Conservation (phyloP, 1,140 invertebrate genomes). For the Musca domestica region DNA sequence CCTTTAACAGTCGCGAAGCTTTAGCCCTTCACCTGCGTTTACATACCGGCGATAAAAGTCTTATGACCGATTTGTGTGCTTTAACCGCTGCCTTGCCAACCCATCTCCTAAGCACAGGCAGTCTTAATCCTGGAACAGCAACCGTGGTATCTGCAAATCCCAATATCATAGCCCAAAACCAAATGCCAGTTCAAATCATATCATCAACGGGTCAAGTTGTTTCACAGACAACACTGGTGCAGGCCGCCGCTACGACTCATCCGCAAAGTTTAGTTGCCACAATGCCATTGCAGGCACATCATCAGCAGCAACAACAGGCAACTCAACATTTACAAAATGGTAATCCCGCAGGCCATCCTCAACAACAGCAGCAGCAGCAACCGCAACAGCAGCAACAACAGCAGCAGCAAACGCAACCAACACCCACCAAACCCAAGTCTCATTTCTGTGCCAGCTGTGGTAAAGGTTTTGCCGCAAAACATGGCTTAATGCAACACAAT, state of each 20-base stretch:
- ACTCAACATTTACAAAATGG: conserved; percentile 32
- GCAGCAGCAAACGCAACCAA: conserved; percentile 35
- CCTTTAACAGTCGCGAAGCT: conserved; percentile 70
- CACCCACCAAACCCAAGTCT: conserved; percentile 66
- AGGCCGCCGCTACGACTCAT: conserved; percentile 50
- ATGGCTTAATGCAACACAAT: conserved; percentile 75
- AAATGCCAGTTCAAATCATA: conserved; percentile 53
- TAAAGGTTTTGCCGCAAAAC: conserved; percentile 79
- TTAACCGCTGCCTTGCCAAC: conserved; percentile 72
- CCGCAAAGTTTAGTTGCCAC: conserved; percentile 48
- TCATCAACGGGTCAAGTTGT: conserved; percentile 53
- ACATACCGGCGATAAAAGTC: conserved; percentile 79
- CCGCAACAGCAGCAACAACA: conserved; percentile 42
- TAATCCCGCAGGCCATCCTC: conserved; percentile 27
- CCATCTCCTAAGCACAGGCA: conserved; percentile 60
- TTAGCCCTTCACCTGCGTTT: conserved; percentile 75
- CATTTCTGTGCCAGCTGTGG: conserved; percentile 80
- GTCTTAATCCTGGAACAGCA: conserved; percentile 55
- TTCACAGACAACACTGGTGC: conserved; percentile 51
- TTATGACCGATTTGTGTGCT: conserved; percentile 81
- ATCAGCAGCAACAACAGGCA: conserved; percentile 32
- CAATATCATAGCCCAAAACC: conserved; percentile 47
- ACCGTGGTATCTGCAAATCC: conserved; percentile 49
- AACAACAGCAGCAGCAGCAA: conserved; percentile 32
- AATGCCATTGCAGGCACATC: conserved; percentile 41